These are phyloP conservation scores for Megalopta genalis DNA, from an alignment of 1,140 invertebrate species.

Conservation along the genomic window DNA sequence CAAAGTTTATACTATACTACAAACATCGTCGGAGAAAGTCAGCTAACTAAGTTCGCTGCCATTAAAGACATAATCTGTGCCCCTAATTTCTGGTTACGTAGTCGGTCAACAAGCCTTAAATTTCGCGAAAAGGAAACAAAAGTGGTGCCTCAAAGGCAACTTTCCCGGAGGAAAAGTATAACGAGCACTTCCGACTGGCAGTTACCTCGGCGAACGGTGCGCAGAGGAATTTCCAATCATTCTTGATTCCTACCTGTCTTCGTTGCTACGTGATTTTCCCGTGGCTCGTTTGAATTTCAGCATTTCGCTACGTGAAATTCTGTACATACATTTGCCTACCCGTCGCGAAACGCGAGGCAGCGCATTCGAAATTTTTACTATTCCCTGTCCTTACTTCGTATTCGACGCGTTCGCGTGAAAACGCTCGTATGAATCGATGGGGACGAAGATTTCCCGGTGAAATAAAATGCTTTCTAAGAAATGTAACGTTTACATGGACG, in stretches of 20 bases:
- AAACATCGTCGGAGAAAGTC: background rate
- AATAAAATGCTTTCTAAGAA: background rate
- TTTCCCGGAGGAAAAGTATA: conserved; percentile 44
- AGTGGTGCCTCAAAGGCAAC: background rate
- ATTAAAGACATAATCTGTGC: conserved; percentile 7
- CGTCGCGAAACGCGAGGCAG: conserved; percentile 29
- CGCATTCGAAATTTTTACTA: background rate
- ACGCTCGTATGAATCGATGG: background rate
- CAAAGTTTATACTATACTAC: background rate
- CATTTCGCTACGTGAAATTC: conserved; percentile 31
- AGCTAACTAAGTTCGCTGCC: background rate
- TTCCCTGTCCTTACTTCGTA: background rate
- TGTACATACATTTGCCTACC: background rate
- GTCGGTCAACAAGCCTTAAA: background rate
- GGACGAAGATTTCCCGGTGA: background rate
- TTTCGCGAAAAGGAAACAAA: background rate
- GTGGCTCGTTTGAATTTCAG: conserved; percentile 21
- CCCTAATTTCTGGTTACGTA: conserved; percentile 5
- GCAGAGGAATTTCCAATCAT: conserved; percentile 50
- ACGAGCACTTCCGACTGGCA: conserved; percentile 56
- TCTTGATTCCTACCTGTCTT: conserved; percentile 37
- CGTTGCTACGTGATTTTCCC: conserved; percentile 64
- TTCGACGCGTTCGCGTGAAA: background rate
- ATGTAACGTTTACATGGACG: background rate
- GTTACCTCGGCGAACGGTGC: conserved; percentile 66